Evolutionary conservation across 2,888 invertebrate genomes (phyloP), one percentile per base, ranked within the genome.

Genomic region (Nemotelus pantherinus): DNA sequence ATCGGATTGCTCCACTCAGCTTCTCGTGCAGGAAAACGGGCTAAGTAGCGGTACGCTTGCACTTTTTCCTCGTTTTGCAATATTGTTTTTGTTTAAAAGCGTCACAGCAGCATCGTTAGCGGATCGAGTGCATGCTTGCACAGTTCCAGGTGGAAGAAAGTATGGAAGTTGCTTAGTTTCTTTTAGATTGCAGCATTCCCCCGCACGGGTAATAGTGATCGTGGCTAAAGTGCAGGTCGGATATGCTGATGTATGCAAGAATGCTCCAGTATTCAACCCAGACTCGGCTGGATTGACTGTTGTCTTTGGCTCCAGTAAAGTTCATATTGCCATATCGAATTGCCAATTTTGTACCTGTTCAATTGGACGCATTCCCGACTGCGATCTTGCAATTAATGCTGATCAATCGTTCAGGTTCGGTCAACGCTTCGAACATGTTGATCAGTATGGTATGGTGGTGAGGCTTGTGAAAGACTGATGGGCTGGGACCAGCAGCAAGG

Each of bases 21-120:
- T 45, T 10, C 2, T 25, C 47, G 2, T 9, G 65, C 44, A 43
- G 45, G 47, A 47, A 70, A 70, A 67, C 58, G 67, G 60, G 76
- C 58, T 65, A 76, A 43, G 55, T 76, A 78, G 76, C 78, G 78
- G 78, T 72, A 53, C 57, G 67, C 65, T 64, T 76, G 76, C 72
- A 65, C 64, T 77, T 74, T 77, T 60, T 48, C 45, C 60, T 74
- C 74, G n/a, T 45, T 63, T 74, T 74, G 48, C 7, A 43, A 70
- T 55, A 50, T n/a, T 48, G 3, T 41, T 44, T 68, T 68, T 48
- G 64, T 64, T 4, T 58, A 10, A 6, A 53, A 53, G 10, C 53
- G 60, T 60, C 7, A 60, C 39, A 39, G 1, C 41, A 57, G 3
- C 39, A 43, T 60, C 60, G 60, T 60, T 58, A 58, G 58, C 58